Evolutionary conservation across 1,140 invertebrate genomes (phyloP).

Genomic region (Belonocnema kinseyi): DNA sequence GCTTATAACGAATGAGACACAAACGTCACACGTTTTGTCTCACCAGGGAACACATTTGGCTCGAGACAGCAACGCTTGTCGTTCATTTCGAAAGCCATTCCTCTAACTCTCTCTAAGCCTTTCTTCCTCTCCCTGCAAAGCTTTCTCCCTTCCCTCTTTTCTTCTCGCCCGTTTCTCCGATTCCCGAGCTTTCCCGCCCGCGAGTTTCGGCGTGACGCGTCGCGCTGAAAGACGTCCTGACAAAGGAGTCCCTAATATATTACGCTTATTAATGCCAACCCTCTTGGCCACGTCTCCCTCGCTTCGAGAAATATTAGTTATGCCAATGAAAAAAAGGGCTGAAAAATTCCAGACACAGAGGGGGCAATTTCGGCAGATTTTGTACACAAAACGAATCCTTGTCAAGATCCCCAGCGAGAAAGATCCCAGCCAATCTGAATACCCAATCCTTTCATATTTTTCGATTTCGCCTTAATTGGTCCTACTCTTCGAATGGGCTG

Average conservation of each 20-base stretch:
- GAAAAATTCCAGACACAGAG: background rate
- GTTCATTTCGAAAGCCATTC: too few species aligned
- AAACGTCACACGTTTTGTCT: background rate
- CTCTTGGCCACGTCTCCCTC: background rate
- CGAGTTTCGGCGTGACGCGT: slow-evolving; percentile 40
- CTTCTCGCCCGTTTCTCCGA: too few species aligned
- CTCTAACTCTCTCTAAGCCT: too few species aligned
- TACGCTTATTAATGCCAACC: slow-evolving; percentile 45
- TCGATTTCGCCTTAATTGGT: background rate
- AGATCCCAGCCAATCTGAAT: too few species aligned
- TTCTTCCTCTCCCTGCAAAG: background rate
- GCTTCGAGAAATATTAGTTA: slow-evolving; percentile 43
- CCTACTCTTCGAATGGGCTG: background rate
- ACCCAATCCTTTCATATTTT: background rate
- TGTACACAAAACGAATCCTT: background rate
- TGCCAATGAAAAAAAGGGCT: slow-evolving; percentile 45
- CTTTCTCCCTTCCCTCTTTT: background rate
- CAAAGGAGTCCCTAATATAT: slow-evolving; percentile 52
- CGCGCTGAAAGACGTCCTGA: slow-evolving; percentile 48
- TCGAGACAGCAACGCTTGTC: background rate
- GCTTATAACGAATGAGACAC: slow-evolving; percentile 7
- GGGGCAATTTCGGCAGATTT: slow-evolving; percentile 4
- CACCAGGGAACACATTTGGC: background rate
- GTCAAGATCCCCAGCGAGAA: background rate
- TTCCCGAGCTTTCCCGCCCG: slow-evolving; percentile 8